phyloP scores from a whole-genome alignment of 37 sponge, comb jelly and placozoan genomes.

The Axinella damicornis region DNA sequence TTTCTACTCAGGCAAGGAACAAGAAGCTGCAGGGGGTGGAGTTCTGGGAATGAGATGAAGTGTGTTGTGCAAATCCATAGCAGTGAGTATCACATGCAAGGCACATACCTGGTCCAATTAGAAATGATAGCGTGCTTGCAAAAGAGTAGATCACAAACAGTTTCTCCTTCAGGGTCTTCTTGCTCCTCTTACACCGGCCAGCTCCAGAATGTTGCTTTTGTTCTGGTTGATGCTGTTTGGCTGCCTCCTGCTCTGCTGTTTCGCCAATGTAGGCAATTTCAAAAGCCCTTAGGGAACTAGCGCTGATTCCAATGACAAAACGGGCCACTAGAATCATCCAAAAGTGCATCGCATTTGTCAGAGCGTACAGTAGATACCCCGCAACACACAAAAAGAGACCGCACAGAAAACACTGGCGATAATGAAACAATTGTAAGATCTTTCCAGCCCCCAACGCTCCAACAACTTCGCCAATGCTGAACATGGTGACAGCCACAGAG shows the following conservation, averaged over 20 bases:
- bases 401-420: background rate
- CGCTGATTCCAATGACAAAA: slow-evolving; percentile 5
- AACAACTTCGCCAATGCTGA: slow-evolving; percentile 33
- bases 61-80: too few species aligned
- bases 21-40: too few species aligned
- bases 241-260: background rate
- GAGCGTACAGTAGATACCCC: slow-evolving; percentile 17
- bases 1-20: too few species aligned
- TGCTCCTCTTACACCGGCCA: too few species aligned
- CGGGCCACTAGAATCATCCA: slow-evolving; percentile 38
- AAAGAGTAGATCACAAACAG: too few species aligned
- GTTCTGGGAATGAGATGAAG: too few species aligned
- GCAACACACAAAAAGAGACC: background rate
- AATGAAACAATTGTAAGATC: background rate
- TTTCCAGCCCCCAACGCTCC: slow-evolving; percentile 3
- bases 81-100: too few species aligned
- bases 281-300: background rate
- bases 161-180: too few species aligned
- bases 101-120: too few species aligned
- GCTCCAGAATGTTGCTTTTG: too few species aligned
- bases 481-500: slow-evolving; percentile 10
- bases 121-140: too few species aligned
- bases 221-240: too few species aligned
- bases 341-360: background rate
- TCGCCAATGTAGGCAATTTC: background rate